phyloP scores from a whole-genome alignment of 2,113 vertebrate genomes.

The Isichthys henryi region DNA sequence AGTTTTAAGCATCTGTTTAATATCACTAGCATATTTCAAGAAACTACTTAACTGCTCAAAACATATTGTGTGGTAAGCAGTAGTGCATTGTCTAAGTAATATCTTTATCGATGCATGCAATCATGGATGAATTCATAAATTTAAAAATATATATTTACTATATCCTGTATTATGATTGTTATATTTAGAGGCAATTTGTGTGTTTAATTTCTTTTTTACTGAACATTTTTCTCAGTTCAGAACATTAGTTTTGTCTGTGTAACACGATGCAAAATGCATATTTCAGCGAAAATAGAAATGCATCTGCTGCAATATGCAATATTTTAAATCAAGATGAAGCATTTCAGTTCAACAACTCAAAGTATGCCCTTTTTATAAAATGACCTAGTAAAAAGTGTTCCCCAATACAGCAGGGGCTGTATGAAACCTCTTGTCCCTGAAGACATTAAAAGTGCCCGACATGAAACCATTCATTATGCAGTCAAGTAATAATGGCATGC shows the following conservation, averaged over 20 bases:
- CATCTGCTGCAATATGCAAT: background rate
- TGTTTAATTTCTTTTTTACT: background rate
- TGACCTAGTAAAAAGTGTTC: background rate
- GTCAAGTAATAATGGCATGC: constrained; percentile 2
- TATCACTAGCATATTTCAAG: background rate
- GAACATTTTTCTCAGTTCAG: background rate
- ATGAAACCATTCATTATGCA: constrained; percentile 6
- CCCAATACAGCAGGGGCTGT: background rate
- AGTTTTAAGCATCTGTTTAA: background rate
- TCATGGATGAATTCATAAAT: background rate
- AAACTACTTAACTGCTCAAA: background rate
- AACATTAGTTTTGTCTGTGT: background rate
- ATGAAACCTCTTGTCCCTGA: background rate
- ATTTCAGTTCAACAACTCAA: background rate
- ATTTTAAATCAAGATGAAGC: background rate
- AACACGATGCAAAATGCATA: background rate
- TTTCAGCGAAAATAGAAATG: background rate
- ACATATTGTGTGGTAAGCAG: background rate
- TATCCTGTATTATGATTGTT: background rate
- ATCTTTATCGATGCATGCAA: background rate
- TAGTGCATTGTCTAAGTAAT: background rate
- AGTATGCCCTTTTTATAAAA: background rate
- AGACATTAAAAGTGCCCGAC: background rate
- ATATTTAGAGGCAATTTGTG: background rate
- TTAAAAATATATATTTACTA: background rate